A percentile compares a stretch with the other conserved stretches of the same genome.
Conservation (phyloP, 1,140 invertebrate genomes). For the Globodera rostochiensis region DNA sequence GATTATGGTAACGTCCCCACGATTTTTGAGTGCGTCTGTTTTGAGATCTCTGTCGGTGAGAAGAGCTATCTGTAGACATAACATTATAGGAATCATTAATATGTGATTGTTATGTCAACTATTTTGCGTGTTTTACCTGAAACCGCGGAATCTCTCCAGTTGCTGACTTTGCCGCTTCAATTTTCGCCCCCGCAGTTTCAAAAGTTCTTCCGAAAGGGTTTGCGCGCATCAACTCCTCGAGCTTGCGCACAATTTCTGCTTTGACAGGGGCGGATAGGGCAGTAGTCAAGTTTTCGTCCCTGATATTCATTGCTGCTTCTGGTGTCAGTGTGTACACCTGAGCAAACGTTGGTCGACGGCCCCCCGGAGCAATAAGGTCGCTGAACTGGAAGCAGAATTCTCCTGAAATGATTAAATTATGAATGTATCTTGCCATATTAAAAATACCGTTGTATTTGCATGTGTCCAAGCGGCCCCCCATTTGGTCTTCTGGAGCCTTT, state of each 20-base stretch:
- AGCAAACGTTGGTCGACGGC: not conserved
- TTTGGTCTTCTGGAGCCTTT: not conserved
- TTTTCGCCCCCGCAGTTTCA: not conserved
- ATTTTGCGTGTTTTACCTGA: no score
- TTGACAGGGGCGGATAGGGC: not conserved
- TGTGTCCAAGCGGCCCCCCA: not conserved
- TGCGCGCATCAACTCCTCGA: not conserved
- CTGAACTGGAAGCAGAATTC: not conserved
- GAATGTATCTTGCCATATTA: not conserved
- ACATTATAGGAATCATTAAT: no score
- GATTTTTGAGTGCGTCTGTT: not conserved
- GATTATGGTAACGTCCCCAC: not conserved
- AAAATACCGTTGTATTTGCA: not conserved
- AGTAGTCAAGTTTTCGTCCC: not conserved
- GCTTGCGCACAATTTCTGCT: not conserved
- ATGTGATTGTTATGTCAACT: no score
- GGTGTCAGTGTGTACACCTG: not conserved
- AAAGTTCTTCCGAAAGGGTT: not conserved
- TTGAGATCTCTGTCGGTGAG: not conserved
- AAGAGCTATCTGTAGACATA: not conserved
- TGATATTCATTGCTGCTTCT: not conserved
- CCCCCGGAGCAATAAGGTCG: not conserved
- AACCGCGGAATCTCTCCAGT: not conserved
- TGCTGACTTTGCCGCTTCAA: not conserved
- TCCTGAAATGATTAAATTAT: not conserved